These are phyloP conservation scores for Bombus balteatus DNA, from an alignment of 1,140 invertebrate genomes.

Conservation along the genomic window DNA sequence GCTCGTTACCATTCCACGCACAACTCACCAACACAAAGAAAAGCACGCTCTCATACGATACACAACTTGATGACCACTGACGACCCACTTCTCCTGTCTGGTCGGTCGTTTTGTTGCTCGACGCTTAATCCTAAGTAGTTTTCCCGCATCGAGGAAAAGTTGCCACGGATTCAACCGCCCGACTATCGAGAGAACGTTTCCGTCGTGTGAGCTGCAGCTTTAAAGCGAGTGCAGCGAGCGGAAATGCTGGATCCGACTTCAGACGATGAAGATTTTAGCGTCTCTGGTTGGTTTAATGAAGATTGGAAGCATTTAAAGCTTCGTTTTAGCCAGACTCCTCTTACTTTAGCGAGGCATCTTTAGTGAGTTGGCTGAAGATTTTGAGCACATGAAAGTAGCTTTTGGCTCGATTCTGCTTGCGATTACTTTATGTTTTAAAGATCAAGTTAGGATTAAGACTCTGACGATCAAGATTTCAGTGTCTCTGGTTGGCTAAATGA, in stretches of 20 bases:
- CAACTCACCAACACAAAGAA: constrained; percentile 12
- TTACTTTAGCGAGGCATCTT: too few species aligned
- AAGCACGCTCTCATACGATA: neutral
- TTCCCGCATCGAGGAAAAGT: constrained; percentile 44
- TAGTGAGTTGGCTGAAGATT: too few species aligned
- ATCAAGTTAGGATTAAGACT: too few species aligned
- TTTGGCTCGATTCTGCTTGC: too few species aligned
- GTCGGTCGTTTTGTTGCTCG: constrained; percentile 43
- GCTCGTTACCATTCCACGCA: constrained; percentile 56
- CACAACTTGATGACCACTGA: constrained; percentile 37
- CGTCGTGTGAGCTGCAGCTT: neutral
- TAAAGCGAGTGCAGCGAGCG: neutral
- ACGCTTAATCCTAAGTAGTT: constrained; percentile 33
- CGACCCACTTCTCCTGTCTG: constrained; percentile 54
- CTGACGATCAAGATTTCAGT: too few species aligned
- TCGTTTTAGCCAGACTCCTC: too few species aligned
- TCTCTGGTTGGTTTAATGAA: neutral
- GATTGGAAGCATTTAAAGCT: too few species aligned
- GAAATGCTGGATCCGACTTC: neutral
- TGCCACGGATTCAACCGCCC: neutral
- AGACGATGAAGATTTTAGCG: neutral
- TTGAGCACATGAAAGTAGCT: too few species aligned
- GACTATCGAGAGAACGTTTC: neutral
- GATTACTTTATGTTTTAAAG: too few species aligned
- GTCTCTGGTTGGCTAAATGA: too few species aligned